Evolutionary conservation across 2,113 vertebrate species (phyloP).

Genomic region (Azemiops feae): DNA sequence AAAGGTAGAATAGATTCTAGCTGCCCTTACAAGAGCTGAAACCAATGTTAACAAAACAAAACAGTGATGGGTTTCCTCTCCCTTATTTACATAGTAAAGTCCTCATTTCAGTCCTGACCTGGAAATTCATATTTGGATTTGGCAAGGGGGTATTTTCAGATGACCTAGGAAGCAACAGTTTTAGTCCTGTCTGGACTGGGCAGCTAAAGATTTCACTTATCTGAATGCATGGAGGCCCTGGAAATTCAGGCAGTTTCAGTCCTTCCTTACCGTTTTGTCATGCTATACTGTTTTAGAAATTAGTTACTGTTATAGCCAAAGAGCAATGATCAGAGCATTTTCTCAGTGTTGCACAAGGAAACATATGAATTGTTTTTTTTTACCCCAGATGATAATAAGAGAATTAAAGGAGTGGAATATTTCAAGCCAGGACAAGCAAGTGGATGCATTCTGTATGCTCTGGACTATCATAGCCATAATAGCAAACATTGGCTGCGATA

Average conservation of each 20-base stretch:
- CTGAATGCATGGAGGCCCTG: neutral
- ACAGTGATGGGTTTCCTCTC: neutral
- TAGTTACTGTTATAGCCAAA: neutral
- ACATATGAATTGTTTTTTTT: neutral
- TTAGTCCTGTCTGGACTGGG: neutral
- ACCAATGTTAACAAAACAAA: neutral
- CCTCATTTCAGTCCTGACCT: neutral
- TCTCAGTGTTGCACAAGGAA: neutral
- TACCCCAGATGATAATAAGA: neutral
- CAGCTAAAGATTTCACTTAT: neutral
- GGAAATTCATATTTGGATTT: neutral
- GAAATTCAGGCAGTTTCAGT: neutral
- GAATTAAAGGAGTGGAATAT: neutral
- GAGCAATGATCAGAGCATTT: neutral
- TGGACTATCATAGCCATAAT: neutral
- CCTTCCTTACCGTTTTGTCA: neutral
- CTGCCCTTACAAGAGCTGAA: neutral
- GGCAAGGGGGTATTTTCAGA: neutral
- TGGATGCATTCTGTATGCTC: neutral
- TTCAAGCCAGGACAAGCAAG: neutral
- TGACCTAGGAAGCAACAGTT: neutral
- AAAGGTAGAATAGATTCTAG: neutral
- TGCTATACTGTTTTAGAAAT: neutral
- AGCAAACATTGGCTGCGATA: neutral
- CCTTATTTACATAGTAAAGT: neutral